Evolutionary conservation across 2,888 invertebrate species (phyloP).

Genomic region (Noctua janthe): DNA sequence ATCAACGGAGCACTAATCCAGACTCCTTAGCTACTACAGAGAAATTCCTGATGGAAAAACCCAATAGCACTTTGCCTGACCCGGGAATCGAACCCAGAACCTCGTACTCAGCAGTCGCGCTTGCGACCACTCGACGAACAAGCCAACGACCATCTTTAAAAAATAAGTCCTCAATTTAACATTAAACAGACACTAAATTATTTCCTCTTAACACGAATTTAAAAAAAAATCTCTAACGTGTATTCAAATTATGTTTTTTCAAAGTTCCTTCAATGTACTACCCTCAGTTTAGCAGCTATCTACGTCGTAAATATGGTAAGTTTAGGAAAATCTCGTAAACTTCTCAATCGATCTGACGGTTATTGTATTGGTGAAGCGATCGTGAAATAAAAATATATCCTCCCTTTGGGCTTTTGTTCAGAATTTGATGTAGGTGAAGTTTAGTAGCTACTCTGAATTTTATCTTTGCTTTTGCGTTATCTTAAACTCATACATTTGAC

Average conservation of each 20-base stretch:
- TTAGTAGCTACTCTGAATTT: slow-evolving; percentile 11
- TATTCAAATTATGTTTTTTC: slow-evolving; percentile 15
- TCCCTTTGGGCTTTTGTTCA: slow-evolving; percentile 16
- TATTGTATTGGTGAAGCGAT: slow-evolving; percentile 5
- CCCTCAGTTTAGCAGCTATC: background rate
- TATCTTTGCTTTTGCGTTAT: background rate
- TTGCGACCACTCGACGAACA: background rate
- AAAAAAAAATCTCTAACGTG: background rate
- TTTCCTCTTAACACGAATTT: too few species aligned
- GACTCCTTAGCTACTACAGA: too few species aligned
- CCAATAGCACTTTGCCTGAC: background rate
- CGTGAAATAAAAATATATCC: slow-evolving; percentile 35
- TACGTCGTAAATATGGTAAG: slow-evolving; percentile 16
- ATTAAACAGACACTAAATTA: background rate
- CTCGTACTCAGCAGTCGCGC: background rate
- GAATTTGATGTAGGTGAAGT: slow-evolving; percentile 14
- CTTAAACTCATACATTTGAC: background rate
- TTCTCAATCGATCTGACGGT: slow-evolving; percentile 27
- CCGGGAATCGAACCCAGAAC: background rate
- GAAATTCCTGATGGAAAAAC: background rate
- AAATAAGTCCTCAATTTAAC: background rate
- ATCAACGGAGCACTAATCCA: background rate
- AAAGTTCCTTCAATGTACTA: slow-evolving; percentile 10
- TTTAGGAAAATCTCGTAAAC: slow-evolving; percentile 38
- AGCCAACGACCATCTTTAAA: background rate